Percentiles rank a stretch among this genome's conserved stretches.
Evolutionary conservation across 1,140 invertebrate genomes (phyloP).

Genomic region (Heliconius hermathena): DNA sequence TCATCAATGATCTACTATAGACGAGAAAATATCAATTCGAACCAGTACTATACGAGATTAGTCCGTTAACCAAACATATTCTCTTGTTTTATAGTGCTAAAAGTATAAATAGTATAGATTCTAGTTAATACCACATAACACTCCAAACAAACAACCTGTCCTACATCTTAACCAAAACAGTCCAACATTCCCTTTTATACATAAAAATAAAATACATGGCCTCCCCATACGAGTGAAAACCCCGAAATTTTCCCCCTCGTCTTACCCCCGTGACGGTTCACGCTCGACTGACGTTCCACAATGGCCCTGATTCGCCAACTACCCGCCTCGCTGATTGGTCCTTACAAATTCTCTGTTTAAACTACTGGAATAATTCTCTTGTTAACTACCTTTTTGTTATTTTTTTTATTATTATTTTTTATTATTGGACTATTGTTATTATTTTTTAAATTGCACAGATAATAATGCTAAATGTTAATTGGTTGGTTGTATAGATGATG

Average conservation of each 20-base stretch:
- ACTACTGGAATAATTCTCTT: conserved; percentile 38
- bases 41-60: too few species aligned
- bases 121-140: too few species aligned
- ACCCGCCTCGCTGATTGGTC: conserved; percentile 36
- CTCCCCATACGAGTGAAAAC: not conserved
- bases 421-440: not conserved
- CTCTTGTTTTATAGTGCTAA: too few species aligned
- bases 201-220: conserved; percentile 6
- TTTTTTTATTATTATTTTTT: conserved; percentile 11
- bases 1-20: too few species aligned
- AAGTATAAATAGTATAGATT: too few species aligned
- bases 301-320: conserved; percentile 37
- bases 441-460: not conserved
- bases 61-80: too few species aligned
- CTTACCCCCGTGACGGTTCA: conserved; percentile 30
- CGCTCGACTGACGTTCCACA: conserved; percentile 32
- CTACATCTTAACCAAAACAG: not conserved
- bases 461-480: conserved; percentile 1
- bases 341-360: conserved; percentile 38
- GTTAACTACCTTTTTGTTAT: conserved; percentile 31
- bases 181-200: not conserved
- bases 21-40: too few species aligned
- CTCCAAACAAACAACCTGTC: too few species aligned
- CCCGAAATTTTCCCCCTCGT: conserved; percentile 25
- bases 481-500: not conserved